phyloP scores from a whole-genome alignment of 2,888 invertebrate species.

The Prenolepis imparis region DNA sequence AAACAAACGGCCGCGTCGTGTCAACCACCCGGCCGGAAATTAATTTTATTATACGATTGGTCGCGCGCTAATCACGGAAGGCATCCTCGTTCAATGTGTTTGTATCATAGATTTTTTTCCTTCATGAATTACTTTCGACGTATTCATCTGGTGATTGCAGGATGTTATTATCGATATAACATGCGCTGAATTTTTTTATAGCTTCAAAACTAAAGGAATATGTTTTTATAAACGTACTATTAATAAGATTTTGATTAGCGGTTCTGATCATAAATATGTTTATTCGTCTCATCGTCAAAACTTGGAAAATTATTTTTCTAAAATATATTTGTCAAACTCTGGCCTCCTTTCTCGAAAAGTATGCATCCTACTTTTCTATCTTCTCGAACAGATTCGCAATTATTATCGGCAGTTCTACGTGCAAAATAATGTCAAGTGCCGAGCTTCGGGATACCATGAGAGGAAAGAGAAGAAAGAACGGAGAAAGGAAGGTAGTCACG shows the following conservation, averaged over 20 bases:
- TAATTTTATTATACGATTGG: conserved; percentile 68
- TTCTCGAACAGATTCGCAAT: not conserved
- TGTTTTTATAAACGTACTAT: not conserved
- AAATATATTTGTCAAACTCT: not conserved
- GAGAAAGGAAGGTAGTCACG: conserved; percentile 54
- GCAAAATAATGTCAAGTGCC: conserved; percentile 65
- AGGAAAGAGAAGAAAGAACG: not conserved
- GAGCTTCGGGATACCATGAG: conserved; percentile 34
- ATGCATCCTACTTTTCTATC: not conserved
- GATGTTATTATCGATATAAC: conserved; percentile 31
- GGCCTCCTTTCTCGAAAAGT: not conserved
- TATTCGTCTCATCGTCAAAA: not conserved
- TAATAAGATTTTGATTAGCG: not conserved
- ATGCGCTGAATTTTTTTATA: not conserved
- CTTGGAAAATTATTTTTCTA: not conserved
- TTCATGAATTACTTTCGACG: conserved; percentile 12
- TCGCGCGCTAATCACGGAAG: conserved; percentile 38
- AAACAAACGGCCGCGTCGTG: conserved; percentile 60
- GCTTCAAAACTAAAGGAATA: not conserved
- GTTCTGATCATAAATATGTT: not conserved
- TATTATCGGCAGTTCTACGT: not conserved
- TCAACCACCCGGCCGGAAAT: conserved; percentile 61
- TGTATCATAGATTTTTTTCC: not conserved
- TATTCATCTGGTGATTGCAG: conserved; percentile 23
- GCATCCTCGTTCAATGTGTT: conserved; percentile 11